Evolutionary conservation across 2,888 invertebrate genomes (phyloP), one percentile per base, ranked within the genome.

Genomic region (Aelia acuminata): DNA sequence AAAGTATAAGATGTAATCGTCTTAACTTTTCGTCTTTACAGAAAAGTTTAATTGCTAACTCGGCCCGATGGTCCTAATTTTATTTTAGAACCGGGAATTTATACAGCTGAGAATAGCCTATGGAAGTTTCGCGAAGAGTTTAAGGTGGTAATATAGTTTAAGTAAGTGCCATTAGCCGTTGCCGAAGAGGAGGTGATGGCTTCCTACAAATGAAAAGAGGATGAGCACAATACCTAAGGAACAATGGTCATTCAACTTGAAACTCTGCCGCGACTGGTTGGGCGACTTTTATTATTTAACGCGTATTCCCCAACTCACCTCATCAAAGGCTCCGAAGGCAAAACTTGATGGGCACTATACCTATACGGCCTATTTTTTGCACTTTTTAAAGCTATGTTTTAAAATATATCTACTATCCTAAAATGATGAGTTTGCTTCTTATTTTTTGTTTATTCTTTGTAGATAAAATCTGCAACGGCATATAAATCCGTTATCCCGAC

Each of bases 201-300:
- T 80, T 80, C 43, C 80, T 80, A n/a, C 43, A 80, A 43, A 80
- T 80, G 43, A 80, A 80, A 80, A 80, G 80, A 43, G 80, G 80
- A 80, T 80, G 80, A 80, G 80, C 80, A 80, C 80, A 80, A 80
- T 80, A 80, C 80, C 80, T 43, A 3, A 39, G 3, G 43, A 80
- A 80, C 80, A 80, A 80, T 80, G 80, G 80, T 80, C 80, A 80
- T 80, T 80, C 80, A 80, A 80, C 80, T 80, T 80, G 43, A 43
- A 43, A 80, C 80, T 80, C 80, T 43, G n/a, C 80, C n/a, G 80
- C 80, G 43, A 43, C 80, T 80, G 43, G 43, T 80, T 43, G n/a
- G 80, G n/a, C 80, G n/a, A 80, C 80, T 80, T 80, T 80, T n/a
- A 80, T 80, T 80, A 80, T 80, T 80, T 80, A 80, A 80, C 43